phyloP scores from a whole-genome alignment of 2,888 invertebrate genomes.

The Nymphalis c-album region DNA sequence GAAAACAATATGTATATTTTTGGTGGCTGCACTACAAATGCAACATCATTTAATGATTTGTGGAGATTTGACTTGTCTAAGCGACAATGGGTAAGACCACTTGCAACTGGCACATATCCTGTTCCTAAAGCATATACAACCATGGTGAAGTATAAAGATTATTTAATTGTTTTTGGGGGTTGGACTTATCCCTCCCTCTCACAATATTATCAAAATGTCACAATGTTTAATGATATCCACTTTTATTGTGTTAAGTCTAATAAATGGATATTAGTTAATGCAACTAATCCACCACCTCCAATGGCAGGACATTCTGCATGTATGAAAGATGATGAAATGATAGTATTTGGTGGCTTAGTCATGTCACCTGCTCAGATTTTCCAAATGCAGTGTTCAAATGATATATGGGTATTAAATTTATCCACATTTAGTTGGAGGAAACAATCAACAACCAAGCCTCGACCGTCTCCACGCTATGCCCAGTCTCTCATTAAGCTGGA shows the following conservation, averaged over 20 bases:
- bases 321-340: conserved; percentile 90
- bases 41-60: conserved; percentile 97
- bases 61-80: conserved; percentile 95
- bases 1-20: conserved; percentile 96
- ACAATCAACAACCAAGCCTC: conserved; percentile 84
- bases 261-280: conserved; percentile 87
- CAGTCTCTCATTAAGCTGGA: conserved; percentile 94
- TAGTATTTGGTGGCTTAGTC: conserved; percentile 89
- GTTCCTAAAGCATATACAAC: conserved; percentile 97
- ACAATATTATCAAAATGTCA: conserved; percentile 91
- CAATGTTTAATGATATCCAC: conserved; percentile 95
- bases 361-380: conserved; percentile 75
- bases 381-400: conserved; percentile 85
- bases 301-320: conserved; percentile 97
- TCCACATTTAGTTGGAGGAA: conserved; percentile 88
- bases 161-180: conserved; percentile 94
- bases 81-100: conserved; percentile 91
- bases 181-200: conserved; percentile 96
- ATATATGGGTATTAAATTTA: conserved; percentile 94
- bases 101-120: conserved; percentile 93
- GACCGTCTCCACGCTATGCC: conserved; percentile 93
- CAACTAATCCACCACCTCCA: conserved; percentile 87
- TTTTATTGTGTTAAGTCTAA: conserved; percentile 90
- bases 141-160: conserved; percentile 92
- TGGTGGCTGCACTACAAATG: conserved; percentile 96